Evolutionary conservation across 2,113 vertebrate species (phyloP), one percentile per base, ranked within the genome.

Genomic region (Bostrychus sinensis): DNA sequence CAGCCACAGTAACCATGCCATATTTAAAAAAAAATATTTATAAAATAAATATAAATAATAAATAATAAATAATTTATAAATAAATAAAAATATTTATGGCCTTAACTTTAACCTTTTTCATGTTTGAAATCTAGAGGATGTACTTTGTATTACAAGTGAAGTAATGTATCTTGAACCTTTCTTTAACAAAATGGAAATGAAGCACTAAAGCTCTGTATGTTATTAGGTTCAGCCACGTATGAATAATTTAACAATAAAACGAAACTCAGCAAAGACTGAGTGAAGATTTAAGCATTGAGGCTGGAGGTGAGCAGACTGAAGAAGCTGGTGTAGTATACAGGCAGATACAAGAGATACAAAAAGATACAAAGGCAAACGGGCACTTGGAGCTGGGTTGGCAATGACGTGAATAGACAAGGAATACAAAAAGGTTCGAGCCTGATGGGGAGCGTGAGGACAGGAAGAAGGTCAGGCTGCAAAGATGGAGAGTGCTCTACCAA

Each of bases 391-490:
- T 20, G 60, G 32, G 43, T 46, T 25, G 20, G 43, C 43, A 6
- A 45, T 7, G n/a, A 72, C 10, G 56, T 73, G 70, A 80, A 73
- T 56, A 39, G 75, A 42, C 54, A 63, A 42, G 59, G 43, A 77
- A 75, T 50, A 54, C 59, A 77, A 71, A 83, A 55, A 53, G 53
- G 36, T 17, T 25, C 26, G 50, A 64, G 63, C 43, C 38, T 0
- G 45, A 19, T 54, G 56, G 60, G 60, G 67, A 59, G 59, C 54
- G 25, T 23, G 78, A 56, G 41, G 39, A 56, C 67, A 60, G 72
- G 82, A 70, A 75, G 83, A 86, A 81, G 86, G 83, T 90, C 85
- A 88, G 72, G 72, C 70, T 7, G 75, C 53, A 58, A 17, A 77
- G 67, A 78, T 74, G 81, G 75, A 80, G 67, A 81, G 77, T 72